Base-by-base conservation (phyloP, 2,888 invertebrate species). In the Parthenolecanium corni region DNA sequence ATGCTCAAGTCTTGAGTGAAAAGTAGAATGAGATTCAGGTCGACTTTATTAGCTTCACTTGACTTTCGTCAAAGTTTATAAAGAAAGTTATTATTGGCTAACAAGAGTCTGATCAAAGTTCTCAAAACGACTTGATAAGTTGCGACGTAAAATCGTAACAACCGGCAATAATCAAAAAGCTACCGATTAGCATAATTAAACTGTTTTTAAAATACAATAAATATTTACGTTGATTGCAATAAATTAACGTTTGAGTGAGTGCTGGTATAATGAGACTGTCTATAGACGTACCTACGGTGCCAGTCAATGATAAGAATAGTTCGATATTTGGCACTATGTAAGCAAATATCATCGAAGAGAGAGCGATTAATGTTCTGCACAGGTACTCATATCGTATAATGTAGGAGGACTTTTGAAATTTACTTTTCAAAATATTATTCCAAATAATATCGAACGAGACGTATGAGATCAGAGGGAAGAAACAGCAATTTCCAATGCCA, bases 201-300 rank as follows among this genome's bases (percentile, higher is more conserved):
- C 5, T 11, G 49, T 49, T 23, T 23, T 49, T 49, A 3, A 23
- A 5, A 3, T 49, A 49, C 4, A 49, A 14, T 11, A 16, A 16
- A 3, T 49, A 49, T 49, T 20, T 49, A 11, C 49, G 14, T 1
- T 49, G 3, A 2, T 49, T 21, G 23, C 21, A 49, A 21, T 49
- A 23, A 21, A 51, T 51, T 12, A 61, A 38, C 11, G 49, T 61
- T 21, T 61, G 49, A 1, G 61, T 38, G 6, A 49, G 14, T 36
- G 61, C 61, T 5, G 61, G 61, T n/a, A 61, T 11, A n/a, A 61
- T 61, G 38, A 61, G 36, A 12, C 61, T 61, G n/a, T 61, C 61
- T 23, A 61, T 61, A 24, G 61, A 47, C 1, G 61, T 61, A 2
- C 61, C 61, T 1, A 61, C 61, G 40, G 61, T 61, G 3, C 61